Evolutionary conservation across 2,797 vertebrate genomes (phyloP).

Genomic region (Hirundo rustica): DNA sequence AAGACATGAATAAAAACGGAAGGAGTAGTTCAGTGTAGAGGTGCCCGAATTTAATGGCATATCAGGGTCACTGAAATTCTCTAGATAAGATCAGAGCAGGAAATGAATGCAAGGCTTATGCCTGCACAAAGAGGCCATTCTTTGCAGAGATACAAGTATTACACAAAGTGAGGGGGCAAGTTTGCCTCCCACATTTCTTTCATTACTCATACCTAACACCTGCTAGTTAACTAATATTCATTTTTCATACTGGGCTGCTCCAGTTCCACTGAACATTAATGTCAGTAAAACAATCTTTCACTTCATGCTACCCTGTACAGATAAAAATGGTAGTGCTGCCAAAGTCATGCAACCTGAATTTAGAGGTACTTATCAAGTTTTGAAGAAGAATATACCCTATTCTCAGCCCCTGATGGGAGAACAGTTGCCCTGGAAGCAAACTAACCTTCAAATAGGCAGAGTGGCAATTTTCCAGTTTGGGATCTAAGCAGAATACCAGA

Average conservation of each 20-base stretch:
- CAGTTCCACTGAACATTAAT: conserved; percentile 19
- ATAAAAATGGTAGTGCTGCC: not conserved
- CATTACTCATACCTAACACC: conserved; percentile 58
- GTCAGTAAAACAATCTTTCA: conserved; percentile 38
- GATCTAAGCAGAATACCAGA: not conserved
- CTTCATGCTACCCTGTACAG: not conserved
- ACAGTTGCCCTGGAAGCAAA: not conserved
- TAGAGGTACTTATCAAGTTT: not conserved
- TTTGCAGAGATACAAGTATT: conserved; percentile 22
- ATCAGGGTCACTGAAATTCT: conserved; percentile 43
- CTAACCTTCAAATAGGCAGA: not conserved
- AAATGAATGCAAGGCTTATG: conserved; percentile 63
- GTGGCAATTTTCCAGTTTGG: not conserved
- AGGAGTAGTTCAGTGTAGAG: not conserved
- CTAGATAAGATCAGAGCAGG: conserved; percentile 56
- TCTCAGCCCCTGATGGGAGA: not conserved
- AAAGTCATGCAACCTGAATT: not conserved
- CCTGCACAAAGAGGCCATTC: conserved; percentile 52
- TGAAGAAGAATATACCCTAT: not conserved
- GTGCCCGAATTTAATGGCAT: conserved; percentile 11
- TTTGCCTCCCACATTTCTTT: conserved; percentile 63
- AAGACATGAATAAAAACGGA: not conserved
- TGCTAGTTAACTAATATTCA: conserved; percentile 47
- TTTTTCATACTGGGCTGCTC: conserved; percentile 28
- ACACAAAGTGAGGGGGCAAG: conserved; percentile 24